Base-by-base conservation (phyloP, 1,140 invertebrate species). In the Thaumatotibia leucotreta region DNA sequence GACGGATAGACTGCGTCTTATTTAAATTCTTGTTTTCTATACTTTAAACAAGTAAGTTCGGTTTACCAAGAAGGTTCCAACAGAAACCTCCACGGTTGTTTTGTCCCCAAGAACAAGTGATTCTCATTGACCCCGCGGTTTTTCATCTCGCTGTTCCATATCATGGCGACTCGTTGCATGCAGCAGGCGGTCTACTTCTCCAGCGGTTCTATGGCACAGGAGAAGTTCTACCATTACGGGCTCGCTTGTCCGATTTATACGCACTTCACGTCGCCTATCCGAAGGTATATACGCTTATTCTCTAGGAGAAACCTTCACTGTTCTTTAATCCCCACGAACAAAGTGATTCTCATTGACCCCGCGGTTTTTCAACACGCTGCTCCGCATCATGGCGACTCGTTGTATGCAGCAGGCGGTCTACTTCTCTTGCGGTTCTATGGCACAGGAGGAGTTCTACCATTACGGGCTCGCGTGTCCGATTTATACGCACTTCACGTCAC, bases 351-450 rank as follows among this genome's bases (percentile, higher is more conserved):
- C n/a, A n/a, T n/a, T n/a, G n/a, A n/a, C n/a, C n/a, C n/a, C n/a
- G n/a, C n/a, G n/a, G 6, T 98, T 97, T 81, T 95, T 98, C 76
- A 98, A 98, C 88, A 98, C 95, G 0, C 97, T 99, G 95, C 91
- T 99, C 23, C 94, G 98, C 67, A 99, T 99, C 75, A 93, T 99
- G 78, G 97, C 98, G 0, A 99, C 98, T 0, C 93, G 99, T 2
- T 99, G 98, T 83, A 99, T 99, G 99, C 96, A 99, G 92, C 98
- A 99, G 91, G 99, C 99, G 0, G 95, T 99, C 0, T 99, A 99
- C 91, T 99, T 99, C 85, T 95, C 96, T 32, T 98, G 97, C 84
- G 99, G 99, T 6, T 97, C 96, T 70, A 86, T 96, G 11, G 93
- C 95, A 10, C 92, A 92, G 39, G 92, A 94, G 0, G 96, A 97